Evolutionary conservation across 2,113 vertebrate genomes (phyloP).

Genomic region (Raja brachyura): DNA sequence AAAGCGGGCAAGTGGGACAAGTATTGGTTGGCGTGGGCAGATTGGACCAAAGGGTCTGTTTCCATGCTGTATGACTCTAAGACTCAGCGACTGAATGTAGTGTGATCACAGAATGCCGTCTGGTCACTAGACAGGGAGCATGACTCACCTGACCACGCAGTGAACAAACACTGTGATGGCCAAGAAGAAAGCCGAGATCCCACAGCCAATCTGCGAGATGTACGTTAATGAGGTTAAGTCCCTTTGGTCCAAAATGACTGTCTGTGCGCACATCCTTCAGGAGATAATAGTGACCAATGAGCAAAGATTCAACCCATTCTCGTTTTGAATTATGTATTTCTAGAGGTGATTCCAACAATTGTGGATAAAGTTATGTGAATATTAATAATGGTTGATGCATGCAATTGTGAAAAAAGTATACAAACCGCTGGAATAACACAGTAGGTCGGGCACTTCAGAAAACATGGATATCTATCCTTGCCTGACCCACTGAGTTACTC

Average conservation of each 20-base stretch:
- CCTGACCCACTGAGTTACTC: no score
- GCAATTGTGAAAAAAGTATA: not conserved
- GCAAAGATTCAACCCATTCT: not conserved
- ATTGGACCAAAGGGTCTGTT: no score
- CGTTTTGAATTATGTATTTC: not conserved
- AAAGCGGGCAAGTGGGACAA: no score
- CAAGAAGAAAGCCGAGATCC: constrained; percentile 59
- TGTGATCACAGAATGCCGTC: not conserved
- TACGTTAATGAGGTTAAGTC: constrained; percentile 44
- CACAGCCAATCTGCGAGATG: constrained; percentile 64
- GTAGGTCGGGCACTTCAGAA: no score
- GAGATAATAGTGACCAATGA: not conserved
- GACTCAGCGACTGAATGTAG: not conserved
- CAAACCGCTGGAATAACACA: no score
- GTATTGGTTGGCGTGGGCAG: no score
- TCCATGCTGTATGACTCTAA: no score
- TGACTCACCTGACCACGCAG: constrained; percentile 59
- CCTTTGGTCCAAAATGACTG: not conserved
- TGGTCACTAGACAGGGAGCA: not conserved
- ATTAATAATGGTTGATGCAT: not conserved
- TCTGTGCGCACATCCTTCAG: not conserved
- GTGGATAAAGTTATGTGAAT: not conserved
- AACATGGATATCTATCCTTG: no score
- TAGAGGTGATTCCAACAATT: not conserved
- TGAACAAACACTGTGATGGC: constrained; percentile 58